Conservation (phyloP, 2,113 vertebrate species). For the Romanogobio albipinnatus region DNA sequence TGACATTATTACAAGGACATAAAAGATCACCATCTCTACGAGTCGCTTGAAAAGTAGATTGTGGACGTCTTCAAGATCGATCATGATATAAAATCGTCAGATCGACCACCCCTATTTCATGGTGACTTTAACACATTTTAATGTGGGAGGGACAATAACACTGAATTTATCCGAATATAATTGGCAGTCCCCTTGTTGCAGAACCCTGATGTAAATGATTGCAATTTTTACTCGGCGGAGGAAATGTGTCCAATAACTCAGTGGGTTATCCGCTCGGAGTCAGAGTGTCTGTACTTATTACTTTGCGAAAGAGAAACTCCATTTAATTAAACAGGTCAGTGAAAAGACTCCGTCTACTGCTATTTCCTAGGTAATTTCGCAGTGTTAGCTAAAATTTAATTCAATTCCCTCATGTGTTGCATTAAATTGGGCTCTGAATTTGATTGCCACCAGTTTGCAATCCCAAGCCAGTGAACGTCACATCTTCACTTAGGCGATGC, state of each 20-base stretch:
- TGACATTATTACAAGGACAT: too few relatives aligned
- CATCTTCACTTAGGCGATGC: slow-evolving; percentile 46
- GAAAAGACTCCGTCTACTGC: slow-evolving; percentile 61
- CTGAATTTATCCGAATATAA: background rate
- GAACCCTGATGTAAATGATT: slow-evolving; percentile 32
- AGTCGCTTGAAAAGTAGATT: too few relatives aligned
- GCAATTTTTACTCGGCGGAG: background rate
- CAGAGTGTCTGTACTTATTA: slow-evolving; percentile 63
- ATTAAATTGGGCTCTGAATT: slow-evolving; percentile 68
- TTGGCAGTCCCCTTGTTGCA: background rate
- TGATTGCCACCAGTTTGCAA: slow-evolving; percentile 63
- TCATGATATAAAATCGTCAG: too few relatives aligned
- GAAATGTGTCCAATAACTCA: background rate
- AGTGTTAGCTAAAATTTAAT: slow-evolving; percentile 59
- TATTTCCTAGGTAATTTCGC: slow-evolving; percentile 67
- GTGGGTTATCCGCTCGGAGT: slow-evolving; percentile 40
- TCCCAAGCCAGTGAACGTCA: slow-evolving; percentile 62
- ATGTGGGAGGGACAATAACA: too few relatives aligned
- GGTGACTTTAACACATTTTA: too few relatives aligned
- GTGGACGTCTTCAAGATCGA: too few relatives aligned
- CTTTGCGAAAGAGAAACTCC: slow-evolving; percentile 68
- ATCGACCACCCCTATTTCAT: too few relatives aligned
- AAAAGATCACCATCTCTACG: too few relatives aligned
- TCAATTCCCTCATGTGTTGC: slow-evolving; percentile 61
- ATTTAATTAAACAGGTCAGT: slow-evolving; percentile 74